Percentiles rank a stretch among this genome's conserved stretches.
phyloP scores from a whole-genome alignment of 2,888 invertebrate species.

The Erpobdella octoculata region DNA sequence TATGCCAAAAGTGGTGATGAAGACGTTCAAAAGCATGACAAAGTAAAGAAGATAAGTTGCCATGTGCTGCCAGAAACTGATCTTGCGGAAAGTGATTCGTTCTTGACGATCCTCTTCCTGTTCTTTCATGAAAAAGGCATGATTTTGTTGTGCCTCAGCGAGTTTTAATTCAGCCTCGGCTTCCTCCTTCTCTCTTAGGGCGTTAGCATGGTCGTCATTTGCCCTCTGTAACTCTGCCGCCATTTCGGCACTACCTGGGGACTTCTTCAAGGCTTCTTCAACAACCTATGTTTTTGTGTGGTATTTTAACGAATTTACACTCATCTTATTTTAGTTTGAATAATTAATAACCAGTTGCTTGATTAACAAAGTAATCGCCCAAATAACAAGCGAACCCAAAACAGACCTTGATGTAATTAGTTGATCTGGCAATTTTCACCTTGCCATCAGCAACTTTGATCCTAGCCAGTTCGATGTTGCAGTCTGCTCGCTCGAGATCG shows the following conservation, averaged over 20 bases:
- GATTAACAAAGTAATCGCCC: background rate
- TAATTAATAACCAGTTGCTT: too few relatives aligned
- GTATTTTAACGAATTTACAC: background rate
- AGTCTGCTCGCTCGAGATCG: conserved; percentile 38
- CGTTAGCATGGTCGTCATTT: conserved; percentile 36
- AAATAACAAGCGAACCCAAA: background rate
- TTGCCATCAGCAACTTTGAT: conserved; percentile 39
- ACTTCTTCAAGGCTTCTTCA: conserved; percentile 39
- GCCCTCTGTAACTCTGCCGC: conserved; percentile 38
- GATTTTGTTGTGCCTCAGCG: conserved; percentile 39
- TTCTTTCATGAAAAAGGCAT: conserved; percentile 40
- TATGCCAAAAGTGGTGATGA: conserved; percentile 40
- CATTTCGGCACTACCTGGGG: conserved; percentile 37
- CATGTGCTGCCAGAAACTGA: conserved; percentile 41
- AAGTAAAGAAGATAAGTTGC: conserved; percentile 41
- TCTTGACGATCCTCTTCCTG: conserved; percentile 39
- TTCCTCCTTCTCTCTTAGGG: conserved; percentile 38
- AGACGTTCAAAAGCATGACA: conserved; percentile 39
- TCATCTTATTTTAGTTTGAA: background rate
- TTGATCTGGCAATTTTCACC: conserved; percentile 37
- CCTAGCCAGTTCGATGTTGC: conserved; percentile 38
- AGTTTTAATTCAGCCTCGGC: conserved; percentile 39
- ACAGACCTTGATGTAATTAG: conserved; percentile 36
- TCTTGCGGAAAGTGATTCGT: conserved; percentile 37
- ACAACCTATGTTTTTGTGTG: too few relatives aligned